Evolutionary conservation across 1,140 invertebrate species (phyloP).

Genomic region (Heliconius nattereri): DNA sequence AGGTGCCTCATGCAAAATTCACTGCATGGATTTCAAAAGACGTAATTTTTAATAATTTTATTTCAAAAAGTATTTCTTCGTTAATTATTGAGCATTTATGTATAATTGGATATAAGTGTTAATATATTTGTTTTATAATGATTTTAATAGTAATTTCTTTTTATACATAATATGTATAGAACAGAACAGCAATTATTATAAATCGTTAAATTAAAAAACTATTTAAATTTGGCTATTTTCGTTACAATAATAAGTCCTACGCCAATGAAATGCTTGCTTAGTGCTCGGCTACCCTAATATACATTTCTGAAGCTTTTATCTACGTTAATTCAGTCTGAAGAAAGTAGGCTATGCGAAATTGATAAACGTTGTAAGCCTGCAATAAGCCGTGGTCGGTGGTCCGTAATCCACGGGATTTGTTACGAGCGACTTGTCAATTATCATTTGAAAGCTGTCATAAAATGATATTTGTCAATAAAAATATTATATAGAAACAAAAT

Average conservation of each 20-base stretch:
- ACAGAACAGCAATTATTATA: no score
- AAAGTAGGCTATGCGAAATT: slow-evolving; percentile 58
- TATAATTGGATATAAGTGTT: not conserved
- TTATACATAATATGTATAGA: no score
- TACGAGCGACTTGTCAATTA: slow-evolving; percentile 20
- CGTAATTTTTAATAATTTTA: not conserved
- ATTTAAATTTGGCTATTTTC: not conserved
- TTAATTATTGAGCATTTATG: not conserved
- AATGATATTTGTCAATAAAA: not conserved
- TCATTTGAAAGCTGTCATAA: not conserved
- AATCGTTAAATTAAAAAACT: not conserved
- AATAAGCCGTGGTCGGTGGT: slow-evolving; percentile 18
- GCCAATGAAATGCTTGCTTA: not conserved
- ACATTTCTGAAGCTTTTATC: not conserved
- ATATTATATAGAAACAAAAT: not conserved
- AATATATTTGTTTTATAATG: not conserved
- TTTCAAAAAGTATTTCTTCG: not conserved
- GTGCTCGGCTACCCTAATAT: not conserved
- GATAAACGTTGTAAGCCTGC: slow-evolving; percentile 51
- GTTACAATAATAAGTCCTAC: not conserved
- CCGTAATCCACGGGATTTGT: slow-evolving; percentile 24
- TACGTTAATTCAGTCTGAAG: slow-evolving; percentile 6
- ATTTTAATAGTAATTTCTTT: no score
- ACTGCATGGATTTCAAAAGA: not conserved
- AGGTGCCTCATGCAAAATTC: slow-evolving; percentile 11